Base-by-base conservation (phyloP, 1,140 invertebrate genomes). In the Zaprionus tsacasi region DNA sequence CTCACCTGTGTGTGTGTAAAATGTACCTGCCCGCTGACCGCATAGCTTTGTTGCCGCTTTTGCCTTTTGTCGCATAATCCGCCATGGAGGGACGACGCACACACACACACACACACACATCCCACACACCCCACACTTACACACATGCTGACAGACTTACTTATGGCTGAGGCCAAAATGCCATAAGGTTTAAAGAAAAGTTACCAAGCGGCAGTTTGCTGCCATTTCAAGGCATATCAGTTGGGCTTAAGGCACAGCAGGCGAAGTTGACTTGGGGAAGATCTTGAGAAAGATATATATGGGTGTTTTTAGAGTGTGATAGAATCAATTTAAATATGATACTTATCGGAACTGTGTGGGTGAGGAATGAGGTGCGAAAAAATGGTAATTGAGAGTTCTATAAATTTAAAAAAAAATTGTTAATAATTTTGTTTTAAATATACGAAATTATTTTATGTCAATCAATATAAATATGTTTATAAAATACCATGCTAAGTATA, bases 151-250 rank as follows among this genome's bases (percentile, higher is more conserved):
- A 87, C 80, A 87, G 80, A 79, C 80, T 81, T 78, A 83, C 80
- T 78, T 80, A 89, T 60, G 67, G 77, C 72, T 68, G 58, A 82
- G 68, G 72, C 65, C 83, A 69, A 82, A 80, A 80, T 88, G 83
- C 72, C 83, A 87, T 87, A 87, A 88, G 87, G 82, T 88, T 87
- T 68, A 77, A 77, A 88, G 82, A 87, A 82, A 87, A 82, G 82
- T 87, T 88, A 70, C 52, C 66, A 76, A 77, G 65, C 65, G 72
- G 76, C 64, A 58, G 48, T 48, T 65, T 52, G 38, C 50, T 65
- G 43, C 45, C 38, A 30, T 21, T 1, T 21, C 48, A 30, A 30
- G 38, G 48, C 15, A 55, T 68, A 73, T 73, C 70, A 73, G 65
- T 25, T 50, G 5, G 17, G 45, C 45, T 50, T 21, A 21, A 50